phyloP scores from a whole-genome alignment of 2,113 vertebrate genomes.

The Podarcis cretensis region DNA sequence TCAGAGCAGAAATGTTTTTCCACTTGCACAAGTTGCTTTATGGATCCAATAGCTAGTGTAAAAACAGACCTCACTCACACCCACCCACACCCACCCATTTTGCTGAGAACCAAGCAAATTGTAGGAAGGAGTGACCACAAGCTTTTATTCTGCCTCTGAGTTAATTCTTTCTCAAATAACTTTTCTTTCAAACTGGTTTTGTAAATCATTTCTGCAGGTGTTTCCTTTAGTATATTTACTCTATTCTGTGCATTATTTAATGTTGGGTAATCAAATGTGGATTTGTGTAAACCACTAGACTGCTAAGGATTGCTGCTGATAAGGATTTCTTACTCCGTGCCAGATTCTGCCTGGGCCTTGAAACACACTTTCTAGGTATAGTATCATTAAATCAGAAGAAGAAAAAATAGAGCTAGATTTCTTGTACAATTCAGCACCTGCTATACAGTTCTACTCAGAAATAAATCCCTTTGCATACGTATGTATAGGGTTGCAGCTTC shows the following conservation, averaged over 20 bases:
- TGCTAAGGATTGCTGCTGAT: background rate
- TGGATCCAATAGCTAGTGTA: background rate
- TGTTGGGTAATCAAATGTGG: background rate
- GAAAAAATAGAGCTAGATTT: background rate
- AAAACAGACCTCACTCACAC: too few species aligned
- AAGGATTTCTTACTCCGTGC: background rate
- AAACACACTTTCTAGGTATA: background rate
- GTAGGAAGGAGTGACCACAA: background rate
- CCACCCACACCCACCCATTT: background rate
- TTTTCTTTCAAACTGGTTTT: background rate
- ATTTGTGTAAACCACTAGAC: constrained; percentile 1
- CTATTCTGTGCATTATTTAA: background rate
- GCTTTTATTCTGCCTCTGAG: background rate
- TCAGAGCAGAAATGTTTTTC: background rate
- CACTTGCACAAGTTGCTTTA: too few species aligned
- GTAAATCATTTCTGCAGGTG: constrained; percentile 4
- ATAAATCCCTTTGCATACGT: background rate
- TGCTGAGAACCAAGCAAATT: background rate
- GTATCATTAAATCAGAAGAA: background rate
- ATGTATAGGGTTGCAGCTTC: background rate
- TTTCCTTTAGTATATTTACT: background rate
- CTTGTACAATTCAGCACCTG: background rate
- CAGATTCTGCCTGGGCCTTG: background rate
- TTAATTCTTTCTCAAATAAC: background rate
- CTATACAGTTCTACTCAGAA: too few species aligned